Percentiles rank a stretch among this genome's conserved stretches.
These are phyloP conservation scores for Isichthys henryi DNA, from an alignment of 2,113 vertebrate species.

Conservation along the genomic window DNA sequence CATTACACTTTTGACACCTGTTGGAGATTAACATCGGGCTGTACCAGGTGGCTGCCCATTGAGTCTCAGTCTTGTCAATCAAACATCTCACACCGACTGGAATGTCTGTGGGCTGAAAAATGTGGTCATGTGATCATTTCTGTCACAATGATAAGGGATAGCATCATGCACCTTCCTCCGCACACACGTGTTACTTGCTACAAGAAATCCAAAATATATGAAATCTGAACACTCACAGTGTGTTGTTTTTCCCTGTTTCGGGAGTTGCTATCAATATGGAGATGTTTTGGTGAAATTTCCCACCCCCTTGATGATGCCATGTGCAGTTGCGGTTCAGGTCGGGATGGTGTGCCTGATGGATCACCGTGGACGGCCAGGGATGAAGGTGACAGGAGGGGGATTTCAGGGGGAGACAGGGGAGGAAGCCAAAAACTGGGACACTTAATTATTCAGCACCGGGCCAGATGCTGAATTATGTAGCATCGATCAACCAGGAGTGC, in stretches of 20 bases:
- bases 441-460: slow-evolving; percentile 17
- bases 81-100: neutral
- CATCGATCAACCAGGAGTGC: slow-evolving; percentile 39
- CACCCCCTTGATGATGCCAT: neutral
- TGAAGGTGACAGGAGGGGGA: neutral
- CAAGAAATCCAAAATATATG: neutral
- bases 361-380: neutral
- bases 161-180: neutral
- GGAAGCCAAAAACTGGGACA: slow-evolving; percentile 10
- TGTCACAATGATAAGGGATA: neutral
- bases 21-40: neutral
- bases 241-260: neutral
- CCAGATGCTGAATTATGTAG: slow-evolving; percentile 25
- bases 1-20: neutral
- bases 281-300: neutral
- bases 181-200: neutral
- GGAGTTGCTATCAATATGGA: neutral
- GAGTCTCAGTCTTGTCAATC: neutral
- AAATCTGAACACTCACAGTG: neutral
- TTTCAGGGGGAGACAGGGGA: neutral
- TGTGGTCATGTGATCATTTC: neutral
- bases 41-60: neutral
- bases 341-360: too few relatives aligned
- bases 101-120: neutral
- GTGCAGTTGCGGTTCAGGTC: neutral